Base-by-base conservation (phyloP, 2,888 invertebrate genomes). In the Psylliodes chrysocephalus region DNA sequence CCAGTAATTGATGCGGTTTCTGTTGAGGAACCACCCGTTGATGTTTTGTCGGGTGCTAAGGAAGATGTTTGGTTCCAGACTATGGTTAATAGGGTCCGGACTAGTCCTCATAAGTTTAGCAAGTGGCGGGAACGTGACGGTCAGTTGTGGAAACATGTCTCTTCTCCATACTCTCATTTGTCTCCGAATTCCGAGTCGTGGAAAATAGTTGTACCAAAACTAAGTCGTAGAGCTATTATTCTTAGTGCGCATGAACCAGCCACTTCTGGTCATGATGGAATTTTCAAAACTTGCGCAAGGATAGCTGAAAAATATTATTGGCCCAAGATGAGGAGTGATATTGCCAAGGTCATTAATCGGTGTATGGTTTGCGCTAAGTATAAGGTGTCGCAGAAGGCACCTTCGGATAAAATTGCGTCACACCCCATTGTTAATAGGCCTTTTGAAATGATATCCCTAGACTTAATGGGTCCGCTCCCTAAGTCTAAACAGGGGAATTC, bases 351-450 rank as follows among this genome's bases (percentile, higher is more conserved):
- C 10, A 52, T 60, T 8, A 12, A 19, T 6, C 2, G 8, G 3
- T 60, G 60, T 52, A 25, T 1, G 4, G 25, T 40, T 28, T 30
- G 30, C 12, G 15, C n/a, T 14, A 10, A 12, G 14, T 6, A n/a
- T 10, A 52, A 47, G 19, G 28, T 10, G 8, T 17, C 42, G 5
- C 42, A 14, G 14, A 8, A 17, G 3, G 8, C 14, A 17, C 42
- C 42, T 1, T 15, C 40, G 10, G 44, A 60, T 14, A 60, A 51
- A 25, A 60, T 60, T 40, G 51, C 51, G 3, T 52, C 52, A 12
- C 60, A 60, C 8, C 3, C 3, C 3, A 7, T 5, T 5, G 25
- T 25, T 25, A 25, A 7, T 25, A 5, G 7, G 3, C 25, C 25
- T 25, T 25, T 25, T 25, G 4, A 25, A 7, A 7, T 25, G 4